Evolutionary conservation across 2,797 vertebrate species (phyloP).

Genomic region (Corythornis leucogaster): DNA sequence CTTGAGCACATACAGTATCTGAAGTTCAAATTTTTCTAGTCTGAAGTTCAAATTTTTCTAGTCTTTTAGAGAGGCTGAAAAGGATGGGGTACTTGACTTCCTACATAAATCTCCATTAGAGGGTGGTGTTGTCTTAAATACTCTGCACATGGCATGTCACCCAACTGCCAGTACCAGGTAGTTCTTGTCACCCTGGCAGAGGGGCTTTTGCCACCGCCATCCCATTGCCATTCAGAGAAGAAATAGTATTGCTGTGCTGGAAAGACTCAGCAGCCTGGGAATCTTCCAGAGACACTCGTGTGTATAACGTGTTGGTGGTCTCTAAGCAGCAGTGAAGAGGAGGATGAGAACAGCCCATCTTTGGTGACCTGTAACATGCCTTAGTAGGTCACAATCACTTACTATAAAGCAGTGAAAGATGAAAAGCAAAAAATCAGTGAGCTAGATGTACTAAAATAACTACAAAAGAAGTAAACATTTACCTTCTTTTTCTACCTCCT

Average conservation of each 20-base stretch:
- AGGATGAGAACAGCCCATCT: neutral
- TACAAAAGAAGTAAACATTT: conserved; percentile 13
- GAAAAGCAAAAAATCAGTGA: neutral
- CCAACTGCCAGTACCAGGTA: neutral
- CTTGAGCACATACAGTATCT: neutral
- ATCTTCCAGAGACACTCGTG: neutral
- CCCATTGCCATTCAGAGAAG: neutral
- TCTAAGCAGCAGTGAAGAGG: neutral
- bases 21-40: neutral
- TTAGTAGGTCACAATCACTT: neutral
- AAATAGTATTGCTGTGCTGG: neutral
- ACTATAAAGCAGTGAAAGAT: neutral
- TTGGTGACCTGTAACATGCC: neutral
- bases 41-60: neutral
- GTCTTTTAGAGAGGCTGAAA: neutral
- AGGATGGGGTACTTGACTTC: neutral
- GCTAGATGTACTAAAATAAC: neutral
- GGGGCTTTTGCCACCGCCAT: neutral
- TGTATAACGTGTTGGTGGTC: neutral
- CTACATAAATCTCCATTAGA: conserved; percentile 25
- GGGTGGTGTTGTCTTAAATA: conserved; percentile 16
- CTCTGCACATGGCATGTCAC: neutral
- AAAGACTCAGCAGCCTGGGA: neutral
- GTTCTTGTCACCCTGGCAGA: neutral
- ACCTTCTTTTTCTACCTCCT: neutral